phyloP scores from a whole-genome alignment of 2,797 vertebrate genomes.

The Capromys pilorides region DNA sequence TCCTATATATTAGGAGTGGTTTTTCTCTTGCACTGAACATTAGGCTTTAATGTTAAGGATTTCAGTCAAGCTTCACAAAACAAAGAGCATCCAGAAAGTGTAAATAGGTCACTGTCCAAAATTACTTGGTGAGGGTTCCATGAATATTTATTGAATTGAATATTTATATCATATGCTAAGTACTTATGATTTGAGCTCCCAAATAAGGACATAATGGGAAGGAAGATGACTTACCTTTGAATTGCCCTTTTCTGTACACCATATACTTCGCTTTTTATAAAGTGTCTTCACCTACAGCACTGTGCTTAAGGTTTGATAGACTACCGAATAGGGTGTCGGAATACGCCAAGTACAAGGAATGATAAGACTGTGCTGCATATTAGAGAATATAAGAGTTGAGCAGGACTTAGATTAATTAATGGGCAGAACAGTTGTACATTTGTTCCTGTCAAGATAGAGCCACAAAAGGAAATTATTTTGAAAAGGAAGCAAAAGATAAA shows the following conservation, averaged over 20 bases:
- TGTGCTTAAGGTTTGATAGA: not conserved
- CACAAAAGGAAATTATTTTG: slow-evolving; percentile 39
- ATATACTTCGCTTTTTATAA: not conserved
- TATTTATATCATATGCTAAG: slow-evolving; percentile 2
- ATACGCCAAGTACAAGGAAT: not conserved
- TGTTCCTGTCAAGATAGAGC: not conserved
- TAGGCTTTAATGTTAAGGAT: not conserved
- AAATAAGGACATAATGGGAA: slow-evolving; percentile 4
- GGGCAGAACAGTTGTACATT: slow-evolving; percentile 6
- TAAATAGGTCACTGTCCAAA: not conserved
- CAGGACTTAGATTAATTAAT: slow-evolving; percentile 37
- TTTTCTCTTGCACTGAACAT: not conserved
- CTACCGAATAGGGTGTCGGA: not conserved
- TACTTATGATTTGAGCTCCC: not conserved
- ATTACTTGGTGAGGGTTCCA: not conserved
- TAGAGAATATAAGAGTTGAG: not conserved
- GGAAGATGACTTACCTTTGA: not conserved
- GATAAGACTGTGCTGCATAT: not conserved
- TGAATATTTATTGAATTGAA: not conserved
- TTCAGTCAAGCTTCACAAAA: not conserved
- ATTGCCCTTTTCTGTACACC: not conserved
- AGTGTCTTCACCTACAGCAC: not conserved
- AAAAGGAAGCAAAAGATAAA: slow-evolving; percentile 32
- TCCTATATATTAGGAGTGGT: not conserved
- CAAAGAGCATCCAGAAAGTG: not conserved